Percentiles rank a stretch among this genome's conserved stretches.
These are phyloP conservation scores for Ammospiza nelsoni DNA, from an alignment of 2,113 vertebrate genomes.

Conservation along the genomic window DNA sequence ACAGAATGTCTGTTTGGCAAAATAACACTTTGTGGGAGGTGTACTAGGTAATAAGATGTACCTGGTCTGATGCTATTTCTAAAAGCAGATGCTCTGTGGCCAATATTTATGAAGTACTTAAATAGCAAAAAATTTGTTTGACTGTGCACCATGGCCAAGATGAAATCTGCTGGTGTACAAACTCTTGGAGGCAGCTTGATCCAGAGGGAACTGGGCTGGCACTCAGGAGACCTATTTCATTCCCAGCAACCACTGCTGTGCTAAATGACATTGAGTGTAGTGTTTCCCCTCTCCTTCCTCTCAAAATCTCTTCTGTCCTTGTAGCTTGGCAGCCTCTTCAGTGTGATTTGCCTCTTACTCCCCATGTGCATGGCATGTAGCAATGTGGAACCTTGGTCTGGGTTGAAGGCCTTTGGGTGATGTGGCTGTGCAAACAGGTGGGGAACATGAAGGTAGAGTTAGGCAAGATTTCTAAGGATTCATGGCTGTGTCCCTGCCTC, in stretches of 20 bases:
- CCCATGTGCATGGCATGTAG: neutral
- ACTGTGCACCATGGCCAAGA: neutral
- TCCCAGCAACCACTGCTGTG: neutral
- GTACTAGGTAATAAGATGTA: neutral
- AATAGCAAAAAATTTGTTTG: neutral
- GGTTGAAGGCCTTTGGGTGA: neutral
- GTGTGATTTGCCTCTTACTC: neutral
- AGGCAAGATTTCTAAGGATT: neutral
- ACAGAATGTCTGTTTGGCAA: neutral
- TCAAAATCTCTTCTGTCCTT: neutral
- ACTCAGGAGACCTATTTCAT: neutral
- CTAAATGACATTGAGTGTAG: neutral
- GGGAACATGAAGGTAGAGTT: neutral
- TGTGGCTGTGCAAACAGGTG: neutral
- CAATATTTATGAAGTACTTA: neutral
- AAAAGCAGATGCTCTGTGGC: neutral
- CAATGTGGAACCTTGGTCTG: neutral
- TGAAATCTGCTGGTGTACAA: neutral
- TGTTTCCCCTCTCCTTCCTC: neutral
- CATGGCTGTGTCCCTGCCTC: neutral
- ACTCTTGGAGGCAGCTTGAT: neutral
- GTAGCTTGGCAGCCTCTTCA: neutral
- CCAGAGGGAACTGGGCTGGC: neutral
- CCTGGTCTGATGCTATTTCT: neutral
- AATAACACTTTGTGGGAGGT: neutral